Evolutionary conservation across 2,797 vertebrate genomes (phyloP), one percentile per base, ranked within the genome.

Genomic region (Babyrousa celebensis): DNA sequence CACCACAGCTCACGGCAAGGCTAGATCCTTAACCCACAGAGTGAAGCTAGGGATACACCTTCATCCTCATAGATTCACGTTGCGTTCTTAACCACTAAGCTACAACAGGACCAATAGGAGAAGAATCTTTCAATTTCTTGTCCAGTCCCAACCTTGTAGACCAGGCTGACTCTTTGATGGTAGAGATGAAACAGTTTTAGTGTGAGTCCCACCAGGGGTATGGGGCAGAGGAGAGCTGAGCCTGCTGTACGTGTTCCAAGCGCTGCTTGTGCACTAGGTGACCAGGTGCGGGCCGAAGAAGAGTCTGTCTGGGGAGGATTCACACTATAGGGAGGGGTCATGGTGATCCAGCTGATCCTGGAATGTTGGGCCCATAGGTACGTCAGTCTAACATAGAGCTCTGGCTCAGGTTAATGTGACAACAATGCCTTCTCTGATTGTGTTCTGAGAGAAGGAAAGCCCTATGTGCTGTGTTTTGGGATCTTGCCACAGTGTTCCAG

Each of bases 311-410:
- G 40, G 40, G 52, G 29, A 65, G 25, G 52, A 21, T 43, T 29
- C 18, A 23, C 1, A 32, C 29, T 48, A 6, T 18, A 20, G 3
- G 27, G 52, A 72, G 48, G 20, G 29, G 25, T 12, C 9, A 1
- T 27, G 48, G 10, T 18, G 3, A 25, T 58, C 20, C 4, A 17
- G 23, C 14, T 72, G 36, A 43, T 16, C 4, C 43, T 0, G 0
- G 43, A 78, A 27, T 16, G 21, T 23, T 36, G n/a, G 25, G 12
- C 29, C 18, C 32, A 21, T 17, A 20, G 25, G 32, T 36, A 5
- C 18, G 12, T 65, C 3, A 3, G 11, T 9, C 20, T 12, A 43
- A 14, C 12, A 2, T 0, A 3, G 36, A 17, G 10, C 48, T 82
- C 5, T 27, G 77, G 23, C 10, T 62, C 32, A 83, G 63, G 4